Evolutionary conservation across 2,113 vertebrate genomes (phyloP).

Genomic region (Sinocyclocheilus grahami): DNA sequence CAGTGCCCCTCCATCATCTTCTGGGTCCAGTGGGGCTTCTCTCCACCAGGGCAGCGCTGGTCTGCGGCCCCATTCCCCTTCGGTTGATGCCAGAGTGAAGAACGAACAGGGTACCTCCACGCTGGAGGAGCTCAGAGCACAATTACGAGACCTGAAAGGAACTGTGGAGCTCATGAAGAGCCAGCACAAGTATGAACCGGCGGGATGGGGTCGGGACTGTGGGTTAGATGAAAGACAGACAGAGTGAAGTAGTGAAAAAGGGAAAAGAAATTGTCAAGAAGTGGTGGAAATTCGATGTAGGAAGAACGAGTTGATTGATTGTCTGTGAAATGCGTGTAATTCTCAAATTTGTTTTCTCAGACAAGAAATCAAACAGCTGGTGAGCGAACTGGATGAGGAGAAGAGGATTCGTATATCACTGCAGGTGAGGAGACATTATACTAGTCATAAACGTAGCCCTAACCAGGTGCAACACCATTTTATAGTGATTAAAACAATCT

Average conservation of each 20-base stretch:
- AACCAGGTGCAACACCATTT: not conserved
- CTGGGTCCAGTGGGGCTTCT: slow-evolving; percentile 61
- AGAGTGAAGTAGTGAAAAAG: not conserved
- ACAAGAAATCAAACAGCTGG: slow-evolving; percentile 94
- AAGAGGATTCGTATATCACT: slow-evolving; percentile 91
- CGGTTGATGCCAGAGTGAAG: slow-evolving; percentile 84
- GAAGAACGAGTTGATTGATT: not conserved
- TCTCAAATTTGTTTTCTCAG: slow-evolving; percentile 66
- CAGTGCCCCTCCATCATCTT: slow-evolving; percentile 68
- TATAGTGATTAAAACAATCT: not conserved
- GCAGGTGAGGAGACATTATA: slow-evolving; percentile 77
- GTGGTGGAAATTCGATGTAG: not conserved
- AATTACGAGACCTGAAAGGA: slow-evolving; percentile 88
- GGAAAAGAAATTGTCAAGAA: no score
- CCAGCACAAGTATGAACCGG: slow-evolving; percentile 88
- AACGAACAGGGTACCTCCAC: slow-evolving; percentile 73
- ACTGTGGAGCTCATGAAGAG: slow-evolving; percentile 93
- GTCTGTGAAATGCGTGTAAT: not conserved
- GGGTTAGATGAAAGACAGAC: not conserved
- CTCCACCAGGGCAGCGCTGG: slow-evolving; percentile 73
- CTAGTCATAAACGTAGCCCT: not conserved
- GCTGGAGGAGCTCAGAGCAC: slow-evolving; percentile 88
- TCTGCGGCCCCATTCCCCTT: slow-evolving; percentile 82
- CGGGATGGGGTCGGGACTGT: no score
- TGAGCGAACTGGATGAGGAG: slow-evolving; percentile 92